Conservation (phyloP, 2,797 vertebrate genomes). For the Tenualosa ilisha region DNA sequence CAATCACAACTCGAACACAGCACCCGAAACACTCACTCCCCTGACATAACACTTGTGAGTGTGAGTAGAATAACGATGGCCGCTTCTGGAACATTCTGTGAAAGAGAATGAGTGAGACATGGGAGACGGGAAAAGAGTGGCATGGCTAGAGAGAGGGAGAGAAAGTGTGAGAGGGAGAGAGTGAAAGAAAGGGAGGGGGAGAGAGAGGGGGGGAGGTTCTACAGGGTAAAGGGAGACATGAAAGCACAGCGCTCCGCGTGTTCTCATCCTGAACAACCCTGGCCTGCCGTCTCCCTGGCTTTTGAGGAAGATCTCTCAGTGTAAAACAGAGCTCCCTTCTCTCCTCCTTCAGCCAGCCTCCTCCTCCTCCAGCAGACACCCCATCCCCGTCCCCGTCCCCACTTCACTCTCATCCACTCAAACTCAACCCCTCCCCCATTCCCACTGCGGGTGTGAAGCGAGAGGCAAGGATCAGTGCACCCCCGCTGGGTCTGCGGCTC, state of each 20-base stretch:
- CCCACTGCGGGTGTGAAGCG: not conserved
- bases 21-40: not conserved
- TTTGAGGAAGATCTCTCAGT: not conserved
- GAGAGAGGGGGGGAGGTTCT: not conserved
- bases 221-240: slow-evolving; percentile 25
- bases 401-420: not conserved
- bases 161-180: slow-evolving; percentile 14
- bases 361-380: not conserved
- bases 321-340: not conserved
- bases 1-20: not conserved
- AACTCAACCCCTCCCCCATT: not conserved
- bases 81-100: slow-evolving; percentile 5
- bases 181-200: not conserved
- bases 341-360: not conserved
- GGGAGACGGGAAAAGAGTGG: not conserved
- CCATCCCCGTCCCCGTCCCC: not conserved
- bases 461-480: not conserved
- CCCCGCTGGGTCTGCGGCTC: not conserved
- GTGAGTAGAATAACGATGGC: slow-evolving; percentile 14
- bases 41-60: slow-evolving; percentile 6
- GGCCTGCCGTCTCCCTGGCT: not conserved
- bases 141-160: slow-evolving; percentile 26
- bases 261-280: slow-evolving; percentile 18
- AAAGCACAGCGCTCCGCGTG: not conserved
- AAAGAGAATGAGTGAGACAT: not conserved